Base-by-base conservation (phyloP, 2,888 invertebrate genomes). In the Andrena bicolor region DNA sequence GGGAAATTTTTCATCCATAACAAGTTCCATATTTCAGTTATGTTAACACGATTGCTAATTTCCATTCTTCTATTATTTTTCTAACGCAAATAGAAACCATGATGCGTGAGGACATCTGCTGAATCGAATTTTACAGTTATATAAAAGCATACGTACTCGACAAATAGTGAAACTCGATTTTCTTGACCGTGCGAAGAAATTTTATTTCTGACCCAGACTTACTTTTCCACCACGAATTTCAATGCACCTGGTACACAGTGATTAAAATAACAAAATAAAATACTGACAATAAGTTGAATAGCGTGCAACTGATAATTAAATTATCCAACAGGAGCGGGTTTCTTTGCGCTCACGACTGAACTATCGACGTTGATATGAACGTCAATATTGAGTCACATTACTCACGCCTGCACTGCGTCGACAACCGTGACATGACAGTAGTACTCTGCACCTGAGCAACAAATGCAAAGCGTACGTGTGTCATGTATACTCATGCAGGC, bases 331-430 rank as follows among this genome's bases (percentile, higher is more conserved):
- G 53, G 7, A 28, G 28, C 23, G 30, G 32, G 58, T 28, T 32
- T 80, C 64, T 71, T 80, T 63, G 48, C 32, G 28, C 26, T 28
- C 13, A 8, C 8, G 13, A 49, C n/a, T 63, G 10, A 78, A 66
- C 51, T 66, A 2, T 2, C 56, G 72, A 28, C 70, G 23, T 53
- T 76, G 78, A 84, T 76, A 68, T 26, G 63, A 76, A 72, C 69
- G 70, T 85, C 84, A 84, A 85, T 85, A 84, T 85, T 76, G 76
- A 23, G 73, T 28, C 78, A 56, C 79, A 71, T 85, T 84, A 70
- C 53, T 73, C 80, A 72, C 23, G 63, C n/a, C 4, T 64, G 69
- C 41, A 70, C 66, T 58, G 60, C 63, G 65, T 53, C 64, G 69
- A 60, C 76, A 75, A 61, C 56, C 63, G 30, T 53, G 66, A 48